Evolutionary conservation across 2,113 vertebrate genomes (phyloP).

Genomic region (Prietella phreatophila): DNA sequence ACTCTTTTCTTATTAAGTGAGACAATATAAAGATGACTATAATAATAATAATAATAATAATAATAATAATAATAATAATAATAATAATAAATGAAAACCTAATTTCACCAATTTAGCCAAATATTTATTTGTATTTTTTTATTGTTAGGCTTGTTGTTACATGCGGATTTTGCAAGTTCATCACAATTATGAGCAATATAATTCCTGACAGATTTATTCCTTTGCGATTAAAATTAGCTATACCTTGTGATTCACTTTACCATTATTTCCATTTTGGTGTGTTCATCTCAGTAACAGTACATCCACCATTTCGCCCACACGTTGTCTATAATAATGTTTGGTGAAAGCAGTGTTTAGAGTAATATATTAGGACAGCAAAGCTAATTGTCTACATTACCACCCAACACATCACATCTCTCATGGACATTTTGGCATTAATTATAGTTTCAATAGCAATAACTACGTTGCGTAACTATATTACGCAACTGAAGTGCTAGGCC

Average conservation of each 20-base stretch:
- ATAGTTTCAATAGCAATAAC: neutral
- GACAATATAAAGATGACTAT: neutral
- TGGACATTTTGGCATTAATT: neutral
- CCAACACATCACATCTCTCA: neutral
- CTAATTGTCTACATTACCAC: neutral
- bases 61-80: too few species aligned
- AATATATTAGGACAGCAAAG: neutral
- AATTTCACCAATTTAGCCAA: neutral
- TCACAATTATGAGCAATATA: neutral
- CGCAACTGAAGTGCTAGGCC: neutral
- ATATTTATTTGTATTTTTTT: neutral
- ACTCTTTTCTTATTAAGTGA: neutral
- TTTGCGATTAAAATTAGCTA: neutral
- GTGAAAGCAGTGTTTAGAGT: neutral
- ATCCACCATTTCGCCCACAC: neutral
- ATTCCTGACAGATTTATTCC: neutral
- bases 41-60: neutral
- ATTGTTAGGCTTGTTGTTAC: constrained; percentile 52
- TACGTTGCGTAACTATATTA: too few species aligned
- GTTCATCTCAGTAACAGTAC: neutral
- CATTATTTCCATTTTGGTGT: neutral
- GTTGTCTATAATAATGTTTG: neutral
- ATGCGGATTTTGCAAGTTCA: constrained; percentile 18
- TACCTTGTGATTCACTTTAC: neutral
- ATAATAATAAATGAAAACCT: neutral